Conservation (phyloP, 2,888 invertebrate genomes). For the Philonicus albiceps region DNA sequence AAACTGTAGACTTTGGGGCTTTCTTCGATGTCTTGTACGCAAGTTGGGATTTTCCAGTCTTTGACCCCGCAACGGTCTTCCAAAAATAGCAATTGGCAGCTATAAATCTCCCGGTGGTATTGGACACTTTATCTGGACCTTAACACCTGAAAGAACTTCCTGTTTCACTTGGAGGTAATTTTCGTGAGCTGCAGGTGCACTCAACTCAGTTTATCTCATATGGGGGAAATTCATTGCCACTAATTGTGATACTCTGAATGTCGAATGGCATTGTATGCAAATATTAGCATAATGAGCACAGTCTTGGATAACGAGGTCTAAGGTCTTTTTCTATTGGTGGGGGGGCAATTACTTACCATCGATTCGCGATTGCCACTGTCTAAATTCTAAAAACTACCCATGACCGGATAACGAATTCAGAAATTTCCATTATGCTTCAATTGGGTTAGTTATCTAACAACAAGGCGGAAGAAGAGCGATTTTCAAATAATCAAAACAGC, state of each 20-base stretch:
- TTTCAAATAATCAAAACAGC: not conserved
- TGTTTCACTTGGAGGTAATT: not conserved
- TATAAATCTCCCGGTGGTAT: not conserved
- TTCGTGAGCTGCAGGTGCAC: not conserved
- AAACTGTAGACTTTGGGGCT: not conserved
- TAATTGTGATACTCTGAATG: not conserved
- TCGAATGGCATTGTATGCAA: not conserved
- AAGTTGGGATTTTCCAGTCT: not conserved
- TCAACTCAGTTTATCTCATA: not conserved
- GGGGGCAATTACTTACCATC: not conserved
- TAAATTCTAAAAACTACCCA: not conserved
- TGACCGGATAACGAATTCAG: not conserved
- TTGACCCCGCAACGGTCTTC: not conserved
- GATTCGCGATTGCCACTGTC: not conserved
- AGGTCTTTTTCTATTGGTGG: not conserved
- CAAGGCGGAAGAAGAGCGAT: not conserved
- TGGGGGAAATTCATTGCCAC: not conserved
- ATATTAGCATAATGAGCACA: not conserved
- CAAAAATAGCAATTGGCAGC: not conserved
- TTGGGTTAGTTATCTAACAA: not conserved
- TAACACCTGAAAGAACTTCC: not conserved
- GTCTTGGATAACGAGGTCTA: not conserved
- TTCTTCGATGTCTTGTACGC: not conserved
- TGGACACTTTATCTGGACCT: not conserved
- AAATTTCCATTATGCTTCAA: not conserved